Evolutionary conservation across 2,113 vertebrate species (phyloP).

Genomic region (Synchiropus splendidus): DNA sequence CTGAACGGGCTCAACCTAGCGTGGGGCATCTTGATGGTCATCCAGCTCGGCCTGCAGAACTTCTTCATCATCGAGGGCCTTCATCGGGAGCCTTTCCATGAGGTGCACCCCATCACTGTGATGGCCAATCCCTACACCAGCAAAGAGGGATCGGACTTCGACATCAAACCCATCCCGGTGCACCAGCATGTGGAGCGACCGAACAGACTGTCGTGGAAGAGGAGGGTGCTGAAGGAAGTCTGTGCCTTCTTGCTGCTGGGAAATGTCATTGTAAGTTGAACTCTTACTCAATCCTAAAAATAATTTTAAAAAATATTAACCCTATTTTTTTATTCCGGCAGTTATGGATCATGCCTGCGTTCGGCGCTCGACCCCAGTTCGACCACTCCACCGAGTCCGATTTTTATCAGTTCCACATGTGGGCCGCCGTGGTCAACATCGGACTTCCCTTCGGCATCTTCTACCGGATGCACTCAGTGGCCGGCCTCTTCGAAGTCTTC

Average conservation of each 20-base stretch:
- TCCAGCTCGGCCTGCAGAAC: conserved; percentile 87
- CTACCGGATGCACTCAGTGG: conserved; percentile 95
- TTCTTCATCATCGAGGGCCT: conserved; percentile 89
- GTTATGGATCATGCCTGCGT: conserved; percentile 96
- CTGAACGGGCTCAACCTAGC: conserved; percentile 72
- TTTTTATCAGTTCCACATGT: conserved; percentile 78
- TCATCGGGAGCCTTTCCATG: conserved; percentile 73
- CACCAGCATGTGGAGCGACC: conserved; percentile 3
- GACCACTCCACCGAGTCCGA: conserved; percentile 72
- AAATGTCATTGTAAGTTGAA: conserved; percentile 83
- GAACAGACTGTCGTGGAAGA: conserved; percentile 69
- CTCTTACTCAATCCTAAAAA: background rate
- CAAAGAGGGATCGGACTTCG: conserved; percentile 19
- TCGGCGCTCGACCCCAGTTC: conserved; percentile 89
- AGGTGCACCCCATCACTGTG: conserved; percentile 19
- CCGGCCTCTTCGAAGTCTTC: conserved; percentile 88
- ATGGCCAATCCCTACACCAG: conserved; percentile 66
- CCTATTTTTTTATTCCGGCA: conserved; percentile 31
- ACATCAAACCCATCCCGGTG: conserved; percentile 10
- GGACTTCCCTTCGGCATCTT: conserved; percentile 94
- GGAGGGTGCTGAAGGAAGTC: conserved; percentile 79
- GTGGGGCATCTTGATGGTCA: conserved; percentile 73
- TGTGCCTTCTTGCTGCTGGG: conserved; percentile 78
- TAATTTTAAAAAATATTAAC: background rate
- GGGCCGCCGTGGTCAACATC: conserved; percentile 82